Evolutionary conservation across 2,888 invertebrate species (phyloP).

Genomic region (Stegana nigrithorax): DNA sequence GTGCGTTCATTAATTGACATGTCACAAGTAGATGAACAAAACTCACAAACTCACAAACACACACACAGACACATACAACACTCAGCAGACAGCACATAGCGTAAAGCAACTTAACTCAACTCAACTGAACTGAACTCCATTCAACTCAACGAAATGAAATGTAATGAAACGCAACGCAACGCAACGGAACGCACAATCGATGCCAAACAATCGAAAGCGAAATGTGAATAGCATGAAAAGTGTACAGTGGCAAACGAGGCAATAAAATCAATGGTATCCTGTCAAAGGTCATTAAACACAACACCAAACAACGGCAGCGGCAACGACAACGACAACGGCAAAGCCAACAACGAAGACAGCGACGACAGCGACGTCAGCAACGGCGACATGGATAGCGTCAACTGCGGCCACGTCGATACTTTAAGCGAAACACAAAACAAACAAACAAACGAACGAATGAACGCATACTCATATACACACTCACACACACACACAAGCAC

Average conservation of each 20-base stretch:
- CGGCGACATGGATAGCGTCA: too few species aligned
- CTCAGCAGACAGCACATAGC: too few species aligned
- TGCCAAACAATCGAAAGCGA: conserved; percentile 19
- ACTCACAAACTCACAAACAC: not conserved
- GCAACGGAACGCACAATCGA: conserved; percentile 12
- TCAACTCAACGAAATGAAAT: not conserved
- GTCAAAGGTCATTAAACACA: conserved; percentile 48
- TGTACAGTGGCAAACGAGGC: conserved; percentile 30
- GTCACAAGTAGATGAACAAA: conserved; percentile 30
- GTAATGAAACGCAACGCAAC: not conserved
- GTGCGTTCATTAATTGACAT: conserved; percentile 50
- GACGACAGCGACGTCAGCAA: too few species aligned
- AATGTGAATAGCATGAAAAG: conserved; percentile 2
- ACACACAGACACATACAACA: not conserved
- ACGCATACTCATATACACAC: not conserved
- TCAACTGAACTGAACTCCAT: not conserved
- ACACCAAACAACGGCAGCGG: conserved; percentile 25
- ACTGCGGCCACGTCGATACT: too few species aligned
- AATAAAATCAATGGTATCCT: conserved; percentile 49
- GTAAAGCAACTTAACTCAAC: too few species aligned
- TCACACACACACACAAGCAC: not conserved
- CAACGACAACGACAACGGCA: too few species aligned
- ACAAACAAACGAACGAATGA: not conserved
- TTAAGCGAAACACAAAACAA: too few species aligned
- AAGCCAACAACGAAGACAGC: conserved; percentile 24